Evolutionary conservation across 2,888 invertebrate species (phyloP), one percentile per base, ranked within the genome.

Genomic region (Orthosia gracilis): DNA sequence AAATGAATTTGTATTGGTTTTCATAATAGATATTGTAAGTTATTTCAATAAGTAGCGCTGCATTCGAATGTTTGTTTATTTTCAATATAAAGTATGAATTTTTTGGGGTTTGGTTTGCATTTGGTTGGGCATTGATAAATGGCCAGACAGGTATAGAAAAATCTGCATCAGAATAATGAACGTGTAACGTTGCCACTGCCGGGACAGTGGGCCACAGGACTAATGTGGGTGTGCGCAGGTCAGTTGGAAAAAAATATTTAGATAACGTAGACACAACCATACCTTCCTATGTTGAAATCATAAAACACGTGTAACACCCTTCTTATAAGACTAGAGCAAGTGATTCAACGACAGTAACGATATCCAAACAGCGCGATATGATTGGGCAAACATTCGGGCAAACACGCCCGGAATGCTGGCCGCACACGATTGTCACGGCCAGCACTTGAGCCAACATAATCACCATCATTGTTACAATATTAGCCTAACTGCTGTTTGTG

Each of bases 381-480:
- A 78, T 80, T 84, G 85, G 84, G 83, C 87, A 81, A 78, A 85
- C 67, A 69, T 3, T 80, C 23, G 83, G 80, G 84, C 87, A 82
- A 80, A 85, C 73, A 72, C 58, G 69, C 23, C 62, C 78, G 87
- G 87, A 92, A 93, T 92, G 92, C 86, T 86, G 87, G 73, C 79
- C 67, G 81, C 88, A 88, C 89, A 89, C 76, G 71, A 85, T 84
- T 81, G 87, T 85, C 85, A 87, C 84, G 86, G 66, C 67, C 74
- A 78, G 85, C 94, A 94, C 94, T 93, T 95, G 95, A 90, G 89
- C 92, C 88, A 91, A 95, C 93, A 94, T 92, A 92, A 94, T 94
- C 94, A 87, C 84, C 71, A 65, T 67, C 70, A 74, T 87, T 87
- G 84, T 82, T 65, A 78, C 71, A 80, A 67, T 85, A 87, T 87